A percentile compares a stretch with the other conserved stretches of the same genome.
phyloP scores from a whole-genome alignment of 2,888 invertebrate genomes.

The Bruchidius siliquastri region DNA sequence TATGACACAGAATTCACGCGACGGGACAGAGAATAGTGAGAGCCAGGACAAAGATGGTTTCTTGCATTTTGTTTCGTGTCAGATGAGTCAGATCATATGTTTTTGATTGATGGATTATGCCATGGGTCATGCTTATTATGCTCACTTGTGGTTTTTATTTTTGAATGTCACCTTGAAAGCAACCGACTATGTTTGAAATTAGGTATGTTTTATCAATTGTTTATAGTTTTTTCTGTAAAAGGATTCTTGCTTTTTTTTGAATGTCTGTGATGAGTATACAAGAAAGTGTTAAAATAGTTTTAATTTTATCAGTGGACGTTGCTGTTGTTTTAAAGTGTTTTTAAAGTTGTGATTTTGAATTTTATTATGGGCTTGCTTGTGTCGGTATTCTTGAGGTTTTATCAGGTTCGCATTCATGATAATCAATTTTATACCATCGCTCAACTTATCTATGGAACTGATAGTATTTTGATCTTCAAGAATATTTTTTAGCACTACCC shows the following conservation, averaged over 20 bases:
- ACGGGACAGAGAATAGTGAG: too few species aligned
- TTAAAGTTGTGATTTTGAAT: neutral
- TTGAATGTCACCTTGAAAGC: neutral
- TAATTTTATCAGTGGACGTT: neutral
- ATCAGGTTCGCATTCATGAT: conserved; percentile 10
- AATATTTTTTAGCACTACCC: neutral
- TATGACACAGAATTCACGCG: too few species aligned
- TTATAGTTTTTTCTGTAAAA: neutral
- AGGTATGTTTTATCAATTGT: neutral
- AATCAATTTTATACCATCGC: neutral
- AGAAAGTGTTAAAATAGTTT: neutral
- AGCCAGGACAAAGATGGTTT: too few species aligned
- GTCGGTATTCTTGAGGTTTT: conserved; percentile 8
- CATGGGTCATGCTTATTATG: too few species aligned
- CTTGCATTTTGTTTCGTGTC: neutral
- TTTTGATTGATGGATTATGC: neutral
- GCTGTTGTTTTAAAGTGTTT: neutral
- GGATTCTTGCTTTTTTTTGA: neutral
- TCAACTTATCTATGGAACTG: neutral
- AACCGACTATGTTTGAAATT: neutral
- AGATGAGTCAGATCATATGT: neutral
- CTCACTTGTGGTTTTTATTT: neutral
- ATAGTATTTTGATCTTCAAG: neutral
- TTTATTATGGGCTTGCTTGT: conserved; percentile 11
- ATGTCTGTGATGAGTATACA: neutral